Conservation (phyloP, 2,113 vertebrate genomes). For the Uropsilus gracilis region DNA sequence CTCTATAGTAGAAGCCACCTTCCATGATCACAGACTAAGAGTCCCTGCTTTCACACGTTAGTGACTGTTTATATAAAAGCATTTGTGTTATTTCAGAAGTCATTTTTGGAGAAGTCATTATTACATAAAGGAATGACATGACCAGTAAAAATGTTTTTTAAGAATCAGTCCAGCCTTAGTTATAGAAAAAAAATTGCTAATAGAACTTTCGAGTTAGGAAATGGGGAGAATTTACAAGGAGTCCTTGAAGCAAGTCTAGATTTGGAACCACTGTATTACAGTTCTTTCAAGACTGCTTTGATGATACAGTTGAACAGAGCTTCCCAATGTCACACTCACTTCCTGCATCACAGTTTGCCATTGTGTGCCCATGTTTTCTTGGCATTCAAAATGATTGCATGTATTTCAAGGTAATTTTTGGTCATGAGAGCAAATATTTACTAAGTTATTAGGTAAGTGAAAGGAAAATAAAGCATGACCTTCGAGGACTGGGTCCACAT, state of each 20-base stretch:
- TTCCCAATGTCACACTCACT: background rate
- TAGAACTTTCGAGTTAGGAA: background rate
- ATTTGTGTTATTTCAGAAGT: background rate
- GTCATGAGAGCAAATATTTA: slow-evolving; percentile 72
- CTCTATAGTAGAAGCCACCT: background rate
- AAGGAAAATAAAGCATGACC: slow-evolving; percentile 67
- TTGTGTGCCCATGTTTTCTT: background rate
- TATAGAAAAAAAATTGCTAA: background rate
- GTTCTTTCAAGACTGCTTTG: background rate
- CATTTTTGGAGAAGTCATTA: background rate
- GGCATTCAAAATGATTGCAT: slow-evolving; percentile 14
- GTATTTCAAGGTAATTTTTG: slow-evolving; percentile 57
- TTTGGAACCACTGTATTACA: background rate
- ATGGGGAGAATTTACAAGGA: background rate
- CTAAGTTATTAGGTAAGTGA: slow-evolving; percentile 58
- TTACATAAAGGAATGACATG: background rate
- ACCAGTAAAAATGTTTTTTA: background rate
- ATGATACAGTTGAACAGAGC: background rate
- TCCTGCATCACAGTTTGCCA: background rate
- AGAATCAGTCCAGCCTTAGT: background rate
- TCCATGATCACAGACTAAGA: accelerated
- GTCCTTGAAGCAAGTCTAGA: background rate
- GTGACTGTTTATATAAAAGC: background rate
- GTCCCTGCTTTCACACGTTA: background rate
- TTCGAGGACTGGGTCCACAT: slow-evolving; percentile 49